These are phyloP conservation scores for Willisornis vidua DNA, from an alignment of 2,113 vertebrate species.

Conservation along the genomic window DNA sequence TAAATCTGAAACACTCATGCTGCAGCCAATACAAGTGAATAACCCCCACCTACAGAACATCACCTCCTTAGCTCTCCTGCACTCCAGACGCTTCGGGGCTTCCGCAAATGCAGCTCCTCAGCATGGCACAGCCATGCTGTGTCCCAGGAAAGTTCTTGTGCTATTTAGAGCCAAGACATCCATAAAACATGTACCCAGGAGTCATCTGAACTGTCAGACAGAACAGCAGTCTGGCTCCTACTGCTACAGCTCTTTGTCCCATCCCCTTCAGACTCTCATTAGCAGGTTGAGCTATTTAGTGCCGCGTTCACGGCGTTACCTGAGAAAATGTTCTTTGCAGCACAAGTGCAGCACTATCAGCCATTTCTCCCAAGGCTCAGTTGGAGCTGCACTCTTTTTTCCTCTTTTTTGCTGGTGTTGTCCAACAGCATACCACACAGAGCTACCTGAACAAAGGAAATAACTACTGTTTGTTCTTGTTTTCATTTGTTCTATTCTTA, in stretches of 20 bases:
- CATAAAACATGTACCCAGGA: neutral
- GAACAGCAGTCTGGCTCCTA: neutral
- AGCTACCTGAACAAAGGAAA: neutral
- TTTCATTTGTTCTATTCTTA: neutral
- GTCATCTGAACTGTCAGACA: neutral
- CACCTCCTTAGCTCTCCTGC: neutral
- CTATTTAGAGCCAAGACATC: neutral
- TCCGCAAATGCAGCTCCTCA: neutral
- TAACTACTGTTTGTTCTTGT: neutral
- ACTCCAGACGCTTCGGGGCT: fast-evolving
- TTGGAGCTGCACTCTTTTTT: neutral
- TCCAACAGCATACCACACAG: neutral
- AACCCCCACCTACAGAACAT: neutral
- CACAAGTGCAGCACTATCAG: neutral
- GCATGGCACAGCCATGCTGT: neutral
- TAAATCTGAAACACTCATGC: neutral
- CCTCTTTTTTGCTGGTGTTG: neutral
- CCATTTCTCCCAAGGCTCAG: neutral
- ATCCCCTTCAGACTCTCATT: neutral
- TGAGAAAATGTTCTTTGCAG: neutral
- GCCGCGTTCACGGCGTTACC: fast-evolving
- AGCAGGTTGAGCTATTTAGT: neutral
- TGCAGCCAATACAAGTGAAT: neutral
- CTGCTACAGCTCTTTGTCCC: neutral
- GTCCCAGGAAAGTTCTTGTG: neutral